phyloP scores from a whole-genome alignment of 2,888 invertebrate genomes.

The Minunthozetes semirufus region DNA sequence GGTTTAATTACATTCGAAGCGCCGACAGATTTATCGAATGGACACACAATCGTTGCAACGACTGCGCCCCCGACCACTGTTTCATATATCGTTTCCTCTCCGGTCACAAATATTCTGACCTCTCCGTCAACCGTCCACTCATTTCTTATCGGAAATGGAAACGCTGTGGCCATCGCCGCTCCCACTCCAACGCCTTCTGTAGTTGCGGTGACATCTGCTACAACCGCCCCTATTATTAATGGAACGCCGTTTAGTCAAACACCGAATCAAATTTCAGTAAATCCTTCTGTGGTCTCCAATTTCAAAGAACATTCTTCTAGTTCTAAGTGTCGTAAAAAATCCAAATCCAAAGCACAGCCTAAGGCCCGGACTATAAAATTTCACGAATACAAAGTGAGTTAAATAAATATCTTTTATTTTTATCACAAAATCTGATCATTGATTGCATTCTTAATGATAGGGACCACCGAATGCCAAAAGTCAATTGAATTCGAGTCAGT shows the following conservation, averaged over 20 bases:
- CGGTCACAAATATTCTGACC: conserved; percentile 22
- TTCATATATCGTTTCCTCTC: conserved; percentile 33
- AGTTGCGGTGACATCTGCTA: not conserved
- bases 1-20: conserved; percentile 28
- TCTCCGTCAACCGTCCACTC: conserved; percentile 28
- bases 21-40: conserved; percentile 25
- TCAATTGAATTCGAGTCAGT: conserved; percentile 39
- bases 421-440: not conserved
- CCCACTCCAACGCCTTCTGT: conserved; percentile 19
- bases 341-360: conserved; percentile 69
- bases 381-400: conserved; percentile 74
- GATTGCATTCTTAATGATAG: conserved; percentile 45
- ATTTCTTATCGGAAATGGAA: conserved; percentile 19
- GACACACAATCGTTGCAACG: conserved; percentile 37
- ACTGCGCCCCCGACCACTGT: conserved; percentile 36
- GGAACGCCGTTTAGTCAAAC: conserved; percentile 9
- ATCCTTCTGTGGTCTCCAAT: not conserved
- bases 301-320: conserved; percentile 38
- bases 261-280: conserved; percentile 27
- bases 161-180: conserved; percentile 16
- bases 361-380: conserved; percentile 88
- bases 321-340: conserved; percentile 56
- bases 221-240: conserved; percentile 14
- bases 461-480: conserved; percentile 76
- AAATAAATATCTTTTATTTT: not conserved